Conservation (phyloP, 2,113 vertebrate species). For the Lepidothrix coronata region DNA sequence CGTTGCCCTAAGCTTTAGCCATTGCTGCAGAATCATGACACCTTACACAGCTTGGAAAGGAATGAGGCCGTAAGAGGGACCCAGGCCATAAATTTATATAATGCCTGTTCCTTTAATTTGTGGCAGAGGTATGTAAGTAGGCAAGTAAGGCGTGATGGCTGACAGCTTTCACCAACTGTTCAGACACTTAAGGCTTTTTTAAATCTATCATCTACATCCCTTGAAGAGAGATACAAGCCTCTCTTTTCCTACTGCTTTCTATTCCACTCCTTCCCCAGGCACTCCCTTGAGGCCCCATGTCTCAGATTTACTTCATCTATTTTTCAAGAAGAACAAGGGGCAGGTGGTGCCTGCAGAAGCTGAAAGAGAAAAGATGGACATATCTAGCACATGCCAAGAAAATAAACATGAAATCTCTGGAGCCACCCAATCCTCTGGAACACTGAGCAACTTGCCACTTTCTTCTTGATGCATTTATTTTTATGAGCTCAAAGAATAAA, state of each 20-base stretch:
- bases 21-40: background rate
- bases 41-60: background rate
- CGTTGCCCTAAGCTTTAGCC: background rate
- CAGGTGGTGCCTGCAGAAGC: constrained; percentile 36
- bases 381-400: constrained; percentile 54
- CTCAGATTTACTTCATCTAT: constrained; percentile 51
- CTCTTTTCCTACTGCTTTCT: constrained; percentile 36
- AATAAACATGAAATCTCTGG: constrained; percentile 50
- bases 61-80: background rate
- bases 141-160: background rate
- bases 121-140: background rate
- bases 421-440: background rate
- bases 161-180: background rate
- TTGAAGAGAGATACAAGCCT: background rate
- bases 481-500: constrained; percentile 63
- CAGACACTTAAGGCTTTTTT: background rate
- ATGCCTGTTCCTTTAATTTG: background rate
- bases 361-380: constrained; percentile 49
- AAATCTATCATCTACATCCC: background rate
- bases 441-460: constrained; percentile 11
- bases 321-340: constrained; percentile 31
- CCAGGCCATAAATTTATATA: background rate
- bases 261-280: constrained; percentile 3
- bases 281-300: background rate
- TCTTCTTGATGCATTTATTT: constrained; percentile 43